A percentile compares a stretch with the other conserved stretches of the same genome.
phyloP scores from a whole-genome alignment of 2,113 vertebrate genomes.

The Halcyon senegalensis region DNA sequence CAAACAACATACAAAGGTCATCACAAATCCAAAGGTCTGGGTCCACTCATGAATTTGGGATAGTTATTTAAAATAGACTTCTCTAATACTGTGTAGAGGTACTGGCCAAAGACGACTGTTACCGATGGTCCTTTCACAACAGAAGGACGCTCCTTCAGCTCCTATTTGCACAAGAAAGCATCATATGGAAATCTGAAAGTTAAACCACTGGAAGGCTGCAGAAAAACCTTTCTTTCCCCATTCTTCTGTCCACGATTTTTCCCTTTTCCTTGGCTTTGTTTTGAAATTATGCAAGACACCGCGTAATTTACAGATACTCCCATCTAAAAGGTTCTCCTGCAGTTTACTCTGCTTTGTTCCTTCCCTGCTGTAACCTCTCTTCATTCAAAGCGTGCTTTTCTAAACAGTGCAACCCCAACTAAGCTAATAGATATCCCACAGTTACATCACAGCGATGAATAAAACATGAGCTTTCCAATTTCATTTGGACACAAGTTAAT shows the following conservation, averaged over 20 bases:
- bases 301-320: background rate
- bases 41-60: background rate
- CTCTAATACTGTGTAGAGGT: background rate
- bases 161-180: background rate
- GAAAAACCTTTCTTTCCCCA: background rate
- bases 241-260: background rate
- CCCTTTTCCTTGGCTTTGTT: background rate
- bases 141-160: background rate
- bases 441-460: background rate
- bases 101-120: background rate
- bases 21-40: background rate
- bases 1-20: conserved; percentile 25
- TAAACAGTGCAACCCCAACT: background rate
- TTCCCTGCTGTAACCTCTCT: background rate
- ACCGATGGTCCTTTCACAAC: background rate
- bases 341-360: background rate
- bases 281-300: background rate
- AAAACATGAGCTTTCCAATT: background rate
- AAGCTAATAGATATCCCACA: background rate
- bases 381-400: background rate
- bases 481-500: background rate
- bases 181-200: background rate
- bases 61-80: background rate
- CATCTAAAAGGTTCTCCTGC: background rate
- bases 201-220: background rate